These are phyloP conservation scores for Lycodopsis pacificus DNA, from an alignment of 2,797 vertebrate species.

Conservation along the genomic window DNA sequence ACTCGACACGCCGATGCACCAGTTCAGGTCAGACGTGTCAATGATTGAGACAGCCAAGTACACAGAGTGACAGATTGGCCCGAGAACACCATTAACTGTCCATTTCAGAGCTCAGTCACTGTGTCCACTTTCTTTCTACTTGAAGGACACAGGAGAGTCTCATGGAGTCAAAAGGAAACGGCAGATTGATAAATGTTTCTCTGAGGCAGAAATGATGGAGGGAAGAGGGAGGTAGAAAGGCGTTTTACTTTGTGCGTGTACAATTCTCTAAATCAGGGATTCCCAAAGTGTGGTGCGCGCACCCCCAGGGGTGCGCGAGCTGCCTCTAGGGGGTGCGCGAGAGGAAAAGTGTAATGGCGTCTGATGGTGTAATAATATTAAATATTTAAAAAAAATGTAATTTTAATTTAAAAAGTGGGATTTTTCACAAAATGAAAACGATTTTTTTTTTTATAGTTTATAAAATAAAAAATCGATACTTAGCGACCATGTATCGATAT, in stretches of 20 bases:
- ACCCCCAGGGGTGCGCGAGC: no score
- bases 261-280: not conserved
- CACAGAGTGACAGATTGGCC: constrained; percentile 39
- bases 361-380: no score
- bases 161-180: not conserved
- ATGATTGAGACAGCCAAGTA: constrained; percentile 21
- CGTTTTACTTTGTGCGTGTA: not conserved
- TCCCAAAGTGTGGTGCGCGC: no score
- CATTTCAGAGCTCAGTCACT: constrained; percentile 24
- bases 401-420: no score
- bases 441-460: no score
- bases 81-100: constrained; percentile 46
- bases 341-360: no score
- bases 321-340: no score
- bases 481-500: no score
- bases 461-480: no score
- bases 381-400: no score
- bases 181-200: not conserved
- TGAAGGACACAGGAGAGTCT: constrained; percentile 18
- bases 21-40: constrained; percentile 9
- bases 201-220: not conserved
- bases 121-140: constrained; percentile 2
- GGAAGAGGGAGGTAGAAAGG: not conserved
- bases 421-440: no score
- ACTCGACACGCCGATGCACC: not conserved